Percentiles rank a stretch among this genome's conserved stretches.
phyloP scores from a whole-genome alignment of 2,888 invertebrate species.

The Monopis laevigella region DNA sequence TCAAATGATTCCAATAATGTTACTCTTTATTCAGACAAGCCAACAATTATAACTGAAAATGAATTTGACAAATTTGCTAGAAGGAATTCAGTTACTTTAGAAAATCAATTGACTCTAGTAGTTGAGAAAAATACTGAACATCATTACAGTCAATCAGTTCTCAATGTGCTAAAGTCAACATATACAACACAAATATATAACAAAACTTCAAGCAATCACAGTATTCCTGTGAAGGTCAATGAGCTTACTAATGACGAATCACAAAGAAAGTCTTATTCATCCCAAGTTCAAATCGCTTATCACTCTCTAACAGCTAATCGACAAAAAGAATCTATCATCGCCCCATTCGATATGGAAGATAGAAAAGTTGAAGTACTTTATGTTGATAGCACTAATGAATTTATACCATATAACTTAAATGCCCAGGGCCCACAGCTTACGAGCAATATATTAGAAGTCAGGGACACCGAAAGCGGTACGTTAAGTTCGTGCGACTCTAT shows the following conservation, averaged over 20 bases:
- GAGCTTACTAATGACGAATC: conserved; percentile 28
- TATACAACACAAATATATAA: background rate
- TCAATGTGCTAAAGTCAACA: background rate
- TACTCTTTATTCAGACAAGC: background rate
- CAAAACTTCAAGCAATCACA: conserved; percentile 25
- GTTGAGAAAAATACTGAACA: conserved; percentile 37
- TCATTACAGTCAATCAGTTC: background rate
- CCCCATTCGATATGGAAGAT: conserved; percentile 45
- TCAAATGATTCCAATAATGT: too few species aligned
- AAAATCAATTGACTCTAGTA: conserved; percentile 46
- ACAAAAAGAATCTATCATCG: conserved; percentile 41
- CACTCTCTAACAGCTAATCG: conserved; percentile 48
- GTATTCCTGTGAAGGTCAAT: conserved; percentile 20
- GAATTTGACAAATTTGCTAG: conserved; percentile 59
- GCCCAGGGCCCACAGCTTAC: conserved; percentile 48
- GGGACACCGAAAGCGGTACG: conserved; percentile 23
- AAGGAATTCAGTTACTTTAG: conserved; percentile 50
- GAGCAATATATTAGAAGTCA: background rate
- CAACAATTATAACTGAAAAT: conserved; percentile 42
- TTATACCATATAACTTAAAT: conserved; percentile 35
- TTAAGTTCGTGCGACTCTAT: conserved; percentile 36
- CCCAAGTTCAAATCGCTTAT: conserved; percentile 52
- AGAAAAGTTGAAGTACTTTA: conserved; percentile 57
- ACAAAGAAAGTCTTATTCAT: conserved; percentile 40
- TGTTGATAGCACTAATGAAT: conserved; percentile 39